These are phyloP conservation scores for Polyommatus iphigenia DNA, from an alignment of 2,888 invertebrate species.

Conservation along the genomic window DNA sequence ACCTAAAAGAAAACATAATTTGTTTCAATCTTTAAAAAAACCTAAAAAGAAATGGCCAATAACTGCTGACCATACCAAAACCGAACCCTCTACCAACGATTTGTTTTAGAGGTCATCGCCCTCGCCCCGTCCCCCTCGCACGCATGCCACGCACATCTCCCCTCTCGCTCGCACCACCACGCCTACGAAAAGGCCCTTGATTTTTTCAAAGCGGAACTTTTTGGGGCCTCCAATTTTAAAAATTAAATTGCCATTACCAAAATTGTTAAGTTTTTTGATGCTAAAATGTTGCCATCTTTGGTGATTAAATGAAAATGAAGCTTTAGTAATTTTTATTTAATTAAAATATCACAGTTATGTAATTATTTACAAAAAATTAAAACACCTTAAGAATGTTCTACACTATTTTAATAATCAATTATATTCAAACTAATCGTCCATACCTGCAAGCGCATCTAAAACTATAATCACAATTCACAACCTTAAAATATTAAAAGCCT, in stretches of 20 bases:
- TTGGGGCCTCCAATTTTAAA: conserved; percentile 46
- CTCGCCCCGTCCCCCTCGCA: conserved; percentile 59
- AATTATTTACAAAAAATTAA: too few relatives aligned
- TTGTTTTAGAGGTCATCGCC: conserved; percentile 79
- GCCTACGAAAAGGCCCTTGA: conserved; percentile 66
- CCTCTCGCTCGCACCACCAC: conserved; percentile 61
- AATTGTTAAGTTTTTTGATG: not conserved
- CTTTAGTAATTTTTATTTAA: not conserved
- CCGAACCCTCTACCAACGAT: conserved; percentile 77
- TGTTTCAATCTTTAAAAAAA: not conserved
- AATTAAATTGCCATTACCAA: conserved; percentile 27
- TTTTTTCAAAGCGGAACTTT: conserved; percentile 67
- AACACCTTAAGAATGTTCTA: not conserved
- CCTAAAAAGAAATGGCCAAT: conserved; percentile 32
- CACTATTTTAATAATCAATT: not conserved
- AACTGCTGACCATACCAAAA: conserved; percentile 65
- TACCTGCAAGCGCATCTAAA: not conserved
- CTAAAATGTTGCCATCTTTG: not conserved
- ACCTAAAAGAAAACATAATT: not conserved
- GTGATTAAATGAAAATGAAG: too few relatives aligned
- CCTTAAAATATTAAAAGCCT: not conserved
- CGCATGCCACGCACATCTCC: conserved; percentile 50
- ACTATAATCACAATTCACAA: not conserved
- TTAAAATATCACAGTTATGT: not conserved
- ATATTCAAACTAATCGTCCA: not conserved